phyloP scores from a whole-genome alignment of 2,888 invertebrate genomes.

The Phyllotreta striolata region DNA sequence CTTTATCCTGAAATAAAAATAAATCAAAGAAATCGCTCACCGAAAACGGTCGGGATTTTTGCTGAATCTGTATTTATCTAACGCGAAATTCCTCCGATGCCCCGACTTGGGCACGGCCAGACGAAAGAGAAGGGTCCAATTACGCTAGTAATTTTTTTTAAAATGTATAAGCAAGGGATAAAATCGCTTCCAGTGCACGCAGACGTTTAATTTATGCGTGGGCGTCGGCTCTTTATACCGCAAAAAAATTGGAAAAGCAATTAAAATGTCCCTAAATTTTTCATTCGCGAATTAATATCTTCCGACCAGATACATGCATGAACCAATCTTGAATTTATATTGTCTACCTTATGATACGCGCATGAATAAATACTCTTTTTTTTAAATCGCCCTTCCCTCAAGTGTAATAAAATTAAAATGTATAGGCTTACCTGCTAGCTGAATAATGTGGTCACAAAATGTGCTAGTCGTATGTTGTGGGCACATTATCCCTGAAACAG shows the following conservation, averaged over 20 bases:
- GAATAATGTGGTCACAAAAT: slow-evolving; percentile 14
- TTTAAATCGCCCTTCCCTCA: background rate
- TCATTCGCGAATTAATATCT: too few relatives aligned
- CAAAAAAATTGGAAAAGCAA: too few relatives aligned
- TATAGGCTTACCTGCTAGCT: slow-evolving; percentile 3
- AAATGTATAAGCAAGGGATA: background rate
- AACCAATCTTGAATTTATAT: too few relatives aligned
- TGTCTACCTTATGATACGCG: too few relatives aligned
- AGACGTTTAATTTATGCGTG: too few relatives aligned
- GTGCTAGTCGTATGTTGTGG: slow-evolving; percentile 9
- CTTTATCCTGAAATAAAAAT: slow-evolving; percentile 37
- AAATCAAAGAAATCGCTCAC: slow-evolving; percentile 37
- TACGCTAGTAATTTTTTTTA: slow-evolving; percentile 5
- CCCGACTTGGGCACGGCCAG: background rate
- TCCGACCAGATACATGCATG: too few relatives aligned
- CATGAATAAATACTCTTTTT: background rate
- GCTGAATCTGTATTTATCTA: slow-evolving; percentile 36
- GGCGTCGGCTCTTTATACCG: too few relatives aligned
- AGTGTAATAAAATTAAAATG: background rate
- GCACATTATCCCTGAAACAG: slow-evolving; percentile 8
- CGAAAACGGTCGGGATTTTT: slow-evolving; percentile 31
- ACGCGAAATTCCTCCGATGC: slow-evolving; percentile 28
- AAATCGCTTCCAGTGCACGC: too few relatives aligned
- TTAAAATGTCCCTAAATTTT: too few relatives aligned
- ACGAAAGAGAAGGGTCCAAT: slow-evolving; percentile 5